Percentiles rank a stretch among this genome's conserved stretches.
Conservation (phyloP, 1,140 invertebrate species). For the Melitaea cinxia region DNA sequence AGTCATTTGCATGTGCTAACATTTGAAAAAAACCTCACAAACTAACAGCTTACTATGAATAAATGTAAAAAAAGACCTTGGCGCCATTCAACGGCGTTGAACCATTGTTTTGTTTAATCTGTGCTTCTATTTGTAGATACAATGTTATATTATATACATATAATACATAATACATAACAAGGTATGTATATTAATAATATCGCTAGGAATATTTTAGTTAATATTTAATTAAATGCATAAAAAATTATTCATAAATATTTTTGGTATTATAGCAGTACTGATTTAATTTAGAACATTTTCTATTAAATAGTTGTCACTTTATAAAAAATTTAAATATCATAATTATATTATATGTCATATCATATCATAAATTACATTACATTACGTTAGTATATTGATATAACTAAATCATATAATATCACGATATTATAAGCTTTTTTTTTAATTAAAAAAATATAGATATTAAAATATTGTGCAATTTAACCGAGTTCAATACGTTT, state of each 20-base stretch:
- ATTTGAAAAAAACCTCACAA: background rate
- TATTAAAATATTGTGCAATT: slow-evolving; percentile 10
- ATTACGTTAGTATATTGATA: too few species aligned
- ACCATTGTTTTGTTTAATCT: background rate
- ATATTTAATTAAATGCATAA: too few species aligned
- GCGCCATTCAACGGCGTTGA: background rate
- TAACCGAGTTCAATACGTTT: slow-evolving; percentile 28
- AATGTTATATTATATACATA: background rate
- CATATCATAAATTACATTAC: too few species aligned
- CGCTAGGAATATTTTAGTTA: too few species aligned
- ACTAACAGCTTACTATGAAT: background rate
- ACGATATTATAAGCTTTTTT: background rate
- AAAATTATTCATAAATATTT: too few species aligned
- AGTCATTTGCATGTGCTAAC: slow-evolving; percentile 16
- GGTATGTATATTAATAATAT: too few species aligned
- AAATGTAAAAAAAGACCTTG: background rate
- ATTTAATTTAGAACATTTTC: too few species aligned
- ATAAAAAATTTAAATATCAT: too few species aligned
- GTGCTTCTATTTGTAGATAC: background rate
- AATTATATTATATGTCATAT: too few species aligned
- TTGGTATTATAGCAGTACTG: too few species aligned
- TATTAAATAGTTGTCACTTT: too few species aligned
- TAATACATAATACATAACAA: background rate
- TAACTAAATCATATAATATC: too few species aligned
- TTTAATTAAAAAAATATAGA: slow-evolving; percentile 7